Percentiles rank a stretch among this genome's conserved stretches.
phyloP scores from a whole-genome alignment of 2,888 invertebrate species.

The Papilio demoleus region DNA sequence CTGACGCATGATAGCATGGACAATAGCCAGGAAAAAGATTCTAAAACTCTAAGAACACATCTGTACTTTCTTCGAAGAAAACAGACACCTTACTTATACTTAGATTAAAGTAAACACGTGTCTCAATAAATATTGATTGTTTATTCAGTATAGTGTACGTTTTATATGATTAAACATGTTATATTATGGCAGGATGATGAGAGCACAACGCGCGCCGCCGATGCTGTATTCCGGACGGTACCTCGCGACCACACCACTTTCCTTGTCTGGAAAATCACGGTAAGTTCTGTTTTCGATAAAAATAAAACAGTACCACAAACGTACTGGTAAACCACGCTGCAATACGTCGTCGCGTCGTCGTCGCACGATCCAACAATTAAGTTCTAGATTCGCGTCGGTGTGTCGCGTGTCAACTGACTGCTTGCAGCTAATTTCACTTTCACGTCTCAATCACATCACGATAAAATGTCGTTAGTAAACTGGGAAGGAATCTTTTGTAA shows the following conservation, averaged over 20 bases:
- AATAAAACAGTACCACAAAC: no score
- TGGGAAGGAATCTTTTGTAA: neutral
- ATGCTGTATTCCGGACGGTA: conserved; percentile 91
- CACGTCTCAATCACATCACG: conserved; percentile 43
- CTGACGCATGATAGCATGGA: no score
- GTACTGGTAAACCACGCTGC: conserved; percentile 25
- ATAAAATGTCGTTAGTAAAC: conserved; percentile 8
- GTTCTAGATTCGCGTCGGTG: conserved; percentile 37
- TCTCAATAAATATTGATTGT: no score
- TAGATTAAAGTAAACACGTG: no score
- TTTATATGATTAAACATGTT: no score
- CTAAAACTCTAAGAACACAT: no score
- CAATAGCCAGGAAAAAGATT: no score
- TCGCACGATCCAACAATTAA: conserved; percentile 45
- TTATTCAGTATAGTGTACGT: no score
- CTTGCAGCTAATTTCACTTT: conserved; percentile 52
- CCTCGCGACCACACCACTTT: conserved; percentile 91
- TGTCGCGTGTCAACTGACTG: conserved; percentile 45
- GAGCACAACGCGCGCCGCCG: conserved; percentile 71
- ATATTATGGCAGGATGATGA: conserved; percentile 78
- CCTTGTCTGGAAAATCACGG: conserved; percentile 95
- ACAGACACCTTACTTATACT: no score
- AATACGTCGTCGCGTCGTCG: neutral
- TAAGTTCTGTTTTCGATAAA: no score
- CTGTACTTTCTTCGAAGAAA: no score